Percentiles rank a stretch among this genome's conserved stretches.
phyloP scores from a whole-genome alignment of 2,888 invertebrate genomes.

The Monoplex corrugatus region DNA sequence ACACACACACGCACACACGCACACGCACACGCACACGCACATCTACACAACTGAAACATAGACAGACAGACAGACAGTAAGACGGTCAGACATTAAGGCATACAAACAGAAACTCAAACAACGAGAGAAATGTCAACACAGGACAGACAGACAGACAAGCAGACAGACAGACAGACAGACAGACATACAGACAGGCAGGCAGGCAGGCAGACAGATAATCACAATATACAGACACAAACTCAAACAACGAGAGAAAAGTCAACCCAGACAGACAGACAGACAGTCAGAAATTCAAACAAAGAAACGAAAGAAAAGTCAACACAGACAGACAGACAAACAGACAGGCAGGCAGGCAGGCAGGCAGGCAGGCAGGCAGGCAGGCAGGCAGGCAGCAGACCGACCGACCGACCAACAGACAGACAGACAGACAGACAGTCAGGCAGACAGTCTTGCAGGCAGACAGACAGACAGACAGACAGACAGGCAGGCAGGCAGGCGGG shows the following conservation, averaged over 20 bases:
- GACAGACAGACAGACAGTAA: background rate
- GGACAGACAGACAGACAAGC: background rate
- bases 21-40: conserved; percentile 28
- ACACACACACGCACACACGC: background rate
- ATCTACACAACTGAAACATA: background rate
- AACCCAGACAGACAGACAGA: background rate
- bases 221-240: background rate
- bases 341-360: too few relatives aligned
- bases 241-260: background rate
- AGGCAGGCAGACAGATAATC: background rate
- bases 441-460: too few relatives aligned
- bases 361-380: too few relatives aligned
- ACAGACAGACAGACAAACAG: background rate
- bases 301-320: background rate
- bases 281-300: background rate
- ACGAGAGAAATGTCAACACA: background rate
- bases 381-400: too few relatives aligned
- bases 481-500: too few relatives aligned
- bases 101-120: too few relatives aligned
- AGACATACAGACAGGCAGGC: background rate
- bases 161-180: background rate
- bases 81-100: background rate
- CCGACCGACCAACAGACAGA: too few relatives aligned
- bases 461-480: too few relatives aligned
- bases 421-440: too few relatives aligned